Conservation (phyloP, 2,888 invertebrate species). For the Meta bourneti region DNA sequence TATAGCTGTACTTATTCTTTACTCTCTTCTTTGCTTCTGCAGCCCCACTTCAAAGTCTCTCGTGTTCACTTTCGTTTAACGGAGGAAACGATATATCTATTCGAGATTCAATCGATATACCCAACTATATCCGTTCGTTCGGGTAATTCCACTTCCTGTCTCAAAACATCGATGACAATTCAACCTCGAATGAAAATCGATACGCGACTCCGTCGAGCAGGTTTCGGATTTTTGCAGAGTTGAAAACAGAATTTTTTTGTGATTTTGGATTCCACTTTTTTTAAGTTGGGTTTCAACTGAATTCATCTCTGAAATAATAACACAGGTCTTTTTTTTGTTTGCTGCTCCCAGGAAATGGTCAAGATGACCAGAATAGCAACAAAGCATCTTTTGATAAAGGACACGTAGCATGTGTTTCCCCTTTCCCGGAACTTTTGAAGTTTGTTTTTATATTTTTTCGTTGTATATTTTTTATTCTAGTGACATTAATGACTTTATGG, state of each 20-base stretch:
- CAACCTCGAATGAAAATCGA: constrained; percentile 59
- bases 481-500: not conserved
- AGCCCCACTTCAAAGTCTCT: not conserved
- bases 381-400: constrained; percentile 52
- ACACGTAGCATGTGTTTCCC: constrained; percentile 25
- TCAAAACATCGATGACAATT: constrained; percentile 67
- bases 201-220: constrained; percentile 27
- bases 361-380: constrained; percentile 56
- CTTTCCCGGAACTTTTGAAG: not conserved
- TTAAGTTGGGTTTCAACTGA: constrained; percentile 59
- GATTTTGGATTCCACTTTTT: constrained; percentile 18
- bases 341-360: constrained; percentile 6
- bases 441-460: constrained; percentile 14
- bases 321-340: not conserved
- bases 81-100: constrained; percentile 69
- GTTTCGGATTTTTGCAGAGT: constrained; percentile 35
- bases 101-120: constrained; percentile 69
- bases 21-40: constrained; percentile 20
- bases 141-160: constrained; percentile 56
- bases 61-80: constrained; percentile 56
- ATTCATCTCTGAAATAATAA: constrained; percentile 24
- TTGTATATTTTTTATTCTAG: constrained; percentile 3
- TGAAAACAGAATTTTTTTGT: not conserved
- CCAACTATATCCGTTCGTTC: constrained; percentile 64
- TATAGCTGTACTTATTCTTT: constrained; percentile 46